These are phyloP conservation scores for Cordylochernes scorpioides DNA, from an alignment of 2,888 invertebrate genomes.

Conservation along the genomic window DNA sequence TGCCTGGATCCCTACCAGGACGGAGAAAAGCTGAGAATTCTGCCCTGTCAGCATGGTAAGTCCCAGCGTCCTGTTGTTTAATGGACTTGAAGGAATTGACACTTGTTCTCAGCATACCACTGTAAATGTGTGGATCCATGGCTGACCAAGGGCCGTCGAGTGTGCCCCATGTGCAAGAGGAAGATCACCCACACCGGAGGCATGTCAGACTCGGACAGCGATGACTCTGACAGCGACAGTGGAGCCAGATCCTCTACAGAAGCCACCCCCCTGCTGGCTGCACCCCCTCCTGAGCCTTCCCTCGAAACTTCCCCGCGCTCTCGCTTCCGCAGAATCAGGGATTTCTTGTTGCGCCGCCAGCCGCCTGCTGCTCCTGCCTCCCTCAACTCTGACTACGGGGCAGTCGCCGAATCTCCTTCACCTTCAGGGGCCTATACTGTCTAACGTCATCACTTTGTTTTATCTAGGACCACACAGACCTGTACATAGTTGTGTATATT, in stretches of 20 bases:
- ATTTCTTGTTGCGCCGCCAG: too few relatives aligned
- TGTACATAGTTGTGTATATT: too few relatives aligned
- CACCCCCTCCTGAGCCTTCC: not conserved
- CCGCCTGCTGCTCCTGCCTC: too few relatives aligned
- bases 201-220: constrained; percentile 8
- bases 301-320: too few relatives aligned
- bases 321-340: too few relatives aligned
- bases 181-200: constrained; percentile 33
- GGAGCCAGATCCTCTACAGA: too few relatives aligned
- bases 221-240: constrained; percentile 7
- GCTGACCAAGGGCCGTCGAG: constrained; percentile 79
- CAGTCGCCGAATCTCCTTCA: too few relatives aligned
- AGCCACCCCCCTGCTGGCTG: constrained; percentile 3
- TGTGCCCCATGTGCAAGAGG: constrained; percentile 91
- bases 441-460: too few relatives aligned
- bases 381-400: too few relatives aligned
- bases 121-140: constrained; percentile 90
- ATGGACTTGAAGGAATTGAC: too few relatives aligned
- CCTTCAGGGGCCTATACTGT: too few relatives aligned
- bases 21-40: constrained; percentile 68
- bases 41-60: constrained; percentile 59
- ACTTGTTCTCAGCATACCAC: constrained; percentile 61
- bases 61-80: not conserved
- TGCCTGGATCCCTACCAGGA: constrained; percentile 91
- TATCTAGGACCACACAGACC: too few relatives aligned